Base-by-base conservation (phyloP, 2,113 vertebrate genomes). In the Platichthys flesus region DNA sequence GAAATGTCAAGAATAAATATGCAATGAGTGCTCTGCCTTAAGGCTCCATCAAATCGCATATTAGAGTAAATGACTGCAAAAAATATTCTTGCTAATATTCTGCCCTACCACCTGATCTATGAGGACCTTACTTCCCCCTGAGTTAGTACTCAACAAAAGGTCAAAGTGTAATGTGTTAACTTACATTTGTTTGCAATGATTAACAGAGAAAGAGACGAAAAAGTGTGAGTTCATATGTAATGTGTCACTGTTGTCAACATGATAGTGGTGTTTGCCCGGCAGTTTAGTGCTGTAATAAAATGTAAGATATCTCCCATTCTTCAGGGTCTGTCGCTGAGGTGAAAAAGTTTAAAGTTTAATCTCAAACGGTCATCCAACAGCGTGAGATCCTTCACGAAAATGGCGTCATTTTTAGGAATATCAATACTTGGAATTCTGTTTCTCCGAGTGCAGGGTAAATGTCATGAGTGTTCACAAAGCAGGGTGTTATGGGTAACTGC, bases 111-210 rank as follows among this genome's bases (percentile, higher is more conserved):
- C 13, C 45, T 49, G 45, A 18, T 16, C 45, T 5, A 1, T 18
- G 45, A 18, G 45, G 45, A 18, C 45, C 45, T 18, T 18, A 49
- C 15, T 4, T 15, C 5, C 15, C 3, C 3, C 15, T 16, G 14
- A 47, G 14, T 14, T 47, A 47, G 16, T 20, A 9, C 51, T n/a
- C 6, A 59, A 67, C 24, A 45, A 51, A 61, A 61, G 73, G 55
- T 78, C 59, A 84, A 37, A 61, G 45, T 64, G 1, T 23, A 31
- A 65, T 10, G 9, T 62, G 13, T 23, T 23, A 23, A 54, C 21
- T 35, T 76, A 31, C 23, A 42, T 64, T 71, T 82, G 35, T 65
- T 69, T 62, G 24, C 65, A 85, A 77, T 57, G 68, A 83, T 83
- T 80, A 80, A 84, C 79, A 67, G 57, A 79, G 45, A 2, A 45